These are phyloP conservation scores for Rhinoraja longicauda DNA, from an alignment of 2,797 vertebrate species.

Conservation along the genomic window DNA sequence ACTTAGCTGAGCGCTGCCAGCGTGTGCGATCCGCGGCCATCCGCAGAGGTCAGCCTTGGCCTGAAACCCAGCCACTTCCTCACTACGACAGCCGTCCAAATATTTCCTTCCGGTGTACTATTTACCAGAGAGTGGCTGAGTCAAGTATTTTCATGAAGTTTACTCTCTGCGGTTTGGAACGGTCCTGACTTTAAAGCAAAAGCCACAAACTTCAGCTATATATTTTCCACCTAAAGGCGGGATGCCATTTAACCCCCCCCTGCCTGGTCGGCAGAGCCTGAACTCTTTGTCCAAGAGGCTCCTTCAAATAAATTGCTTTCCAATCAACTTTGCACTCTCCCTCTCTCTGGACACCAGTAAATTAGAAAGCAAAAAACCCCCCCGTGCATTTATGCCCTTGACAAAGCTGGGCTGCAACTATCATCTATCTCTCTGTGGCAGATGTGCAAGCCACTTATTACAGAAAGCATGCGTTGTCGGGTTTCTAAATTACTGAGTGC, in stretches of 20 bases:
- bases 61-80: constrained; percentile 51
- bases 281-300: neutral
- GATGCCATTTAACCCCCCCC: neutral
- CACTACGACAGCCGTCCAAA: constrained; percentile 44
- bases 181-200: neutral
- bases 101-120: neutral
- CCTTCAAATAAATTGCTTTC: neutral
- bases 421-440: constrained; percentile 1
- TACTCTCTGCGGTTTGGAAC: neutral
- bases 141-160: neutral
- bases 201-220: neutral
- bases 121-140: neutral
- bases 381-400: neutral
- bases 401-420: neutral
- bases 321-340: neutral
- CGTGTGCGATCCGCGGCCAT: constrained; percentile 43
- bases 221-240: neutral
- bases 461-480: neutral
- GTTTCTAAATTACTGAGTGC: neutral
- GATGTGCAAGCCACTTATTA: neutral
- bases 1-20: constrained; percentile 49
- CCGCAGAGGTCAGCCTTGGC: constrained; percentile 45
- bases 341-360: neutral
- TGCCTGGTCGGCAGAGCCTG: neutral
- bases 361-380: neutral